phyloP scores from a whole-genome alignment of 2,797 vertebrate species.

The Schizopygopsis pylzovi region DNA sequence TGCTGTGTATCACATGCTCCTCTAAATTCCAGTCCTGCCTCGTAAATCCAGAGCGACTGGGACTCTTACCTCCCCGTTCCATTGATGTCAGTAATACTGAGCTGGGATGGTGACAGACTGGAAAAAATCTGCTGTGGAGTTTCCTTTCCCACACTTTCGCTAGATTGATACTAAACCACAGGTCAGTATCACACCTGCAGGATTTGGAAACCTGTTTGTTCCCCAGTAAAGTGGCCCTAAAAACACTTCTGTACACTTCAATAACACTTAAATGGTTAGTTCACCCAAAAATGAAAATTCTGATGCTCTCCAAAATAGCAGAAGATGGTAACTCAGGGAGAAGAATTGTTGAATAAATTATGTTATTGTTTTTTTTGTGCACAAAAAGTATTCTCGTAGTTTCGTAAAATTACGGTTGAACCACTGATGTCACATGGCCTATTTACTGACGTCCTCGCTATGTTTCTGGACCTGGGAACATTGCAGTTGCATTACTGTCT shows the following conservation, averaged over 20 bases:
- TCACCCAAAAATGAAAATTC: too few species aligned
- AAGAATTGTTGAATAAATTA: too few species aligned
- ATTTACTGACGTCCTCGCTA: too few species aligned
- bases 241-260: neutral
- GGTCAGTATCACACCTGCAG: slow-evolving; percentile 9
- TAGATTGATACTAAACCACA: slow-evolving; percentile 62
- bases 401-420: too few species aligned
- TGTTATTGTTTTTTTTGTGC: too few species aligned
- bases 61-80: slow-evolving; percentile 65
- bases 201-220: neutral
- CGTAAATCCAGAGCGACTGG: slow-evolving; percentile 47
- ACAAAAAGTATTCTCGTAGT: too few species aligned
- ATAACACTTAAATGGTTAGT: too few species aligned
- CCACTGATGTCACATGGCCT: too few species aligned
- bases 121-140: slow-evolving; percentile 40
- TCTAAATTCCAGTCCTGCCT: slow-evolving; percentile 50
- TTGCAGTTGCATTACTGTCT: too few species aligned
- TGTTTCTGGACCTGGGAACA: too few species aligned
- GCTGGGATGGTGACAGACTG: slow-evolving; percentile 57
- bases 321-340: too few species aligned
- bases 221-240: neutral
- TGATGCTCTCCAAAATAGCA: too few species aligned
- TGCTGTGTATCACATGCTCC: slow-evolving; percentile 33
- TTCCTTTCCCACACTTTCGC: slow-evolving; percentile 73
- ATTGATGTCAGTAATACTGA: slow-evolving; percentile 55